A percentile compares a stretch with the other conserved stretches of the same genome.
Conservation (phyloP, 2,888 invertebrate genomes). For the Spisula subtruncata region DNA sequence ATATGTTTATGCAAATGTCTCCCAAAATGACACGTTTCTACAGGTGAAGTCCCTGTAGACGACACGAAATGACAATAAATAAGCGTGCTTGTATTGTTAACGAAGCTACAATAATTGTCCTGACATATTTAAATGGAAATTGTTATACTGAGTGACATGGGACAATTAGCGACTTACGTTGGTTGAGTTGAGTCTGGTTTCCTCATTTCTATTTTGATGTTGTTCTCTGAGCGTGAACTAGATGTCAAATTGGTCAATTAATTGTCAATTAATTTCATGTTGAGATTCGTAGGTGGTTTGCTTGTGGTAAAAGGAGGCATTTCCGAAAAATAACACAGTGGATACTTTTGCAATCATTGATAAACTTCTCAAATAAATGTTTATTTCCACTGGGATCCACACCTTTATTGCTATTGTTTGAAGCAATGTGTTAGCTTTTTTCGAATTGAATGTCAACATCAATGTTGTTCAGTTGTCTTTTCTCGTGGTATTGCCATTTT, state of each 20-base stretch:
- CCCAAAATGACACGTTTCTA: constrained; percentile 25
- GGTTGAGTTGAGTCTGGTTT: too few relatives aligned
- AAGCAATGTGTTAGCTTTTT: too few relatives aligned
- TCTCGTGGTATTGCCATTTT: too few relatives aligned
- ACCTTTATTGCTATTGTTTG: too few relatives aligned
- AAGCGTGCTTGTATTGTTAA: constrained; percentile 31
- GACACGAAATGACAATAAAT: constrained; percentile 23
- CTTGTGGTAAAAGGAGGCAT: background rate
- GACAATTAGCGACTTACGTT: too few relatives aligned
- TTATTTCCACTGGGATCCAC: too few relatives aligned
- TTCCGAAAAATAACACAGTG: too few relatives aligned
- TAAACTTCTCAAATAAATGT: too few relatives aligned
- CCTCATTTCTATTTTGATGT: too few relatives aligned
- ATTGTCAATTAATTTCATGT: constrained; percentile 4
- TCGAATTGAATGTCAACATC: too few relatives aligned
- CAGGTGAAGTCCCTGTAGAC: background rate
- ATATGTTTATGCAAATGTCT: constrained; percentile 34
- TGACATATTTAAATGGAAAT: constrained; percentile 26
- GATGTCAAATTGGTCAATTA: background rate
- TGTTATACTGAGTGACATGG: constrained; percentile 19
- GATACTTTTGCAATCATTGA: too few relatives aligned
- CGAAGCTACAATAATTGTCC: constrained; percentile 22
- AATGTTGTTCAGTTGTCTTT: too few relatives aligned
- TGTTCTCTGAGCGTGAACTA: background rate
- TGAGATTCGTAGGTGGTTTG: background rate